Evolutionary conservation across 1,140 invertebrate genomes (phyloP), one percentile per base, ranked within the genome.

Genomic region (Orius insidiosus): DNA sequence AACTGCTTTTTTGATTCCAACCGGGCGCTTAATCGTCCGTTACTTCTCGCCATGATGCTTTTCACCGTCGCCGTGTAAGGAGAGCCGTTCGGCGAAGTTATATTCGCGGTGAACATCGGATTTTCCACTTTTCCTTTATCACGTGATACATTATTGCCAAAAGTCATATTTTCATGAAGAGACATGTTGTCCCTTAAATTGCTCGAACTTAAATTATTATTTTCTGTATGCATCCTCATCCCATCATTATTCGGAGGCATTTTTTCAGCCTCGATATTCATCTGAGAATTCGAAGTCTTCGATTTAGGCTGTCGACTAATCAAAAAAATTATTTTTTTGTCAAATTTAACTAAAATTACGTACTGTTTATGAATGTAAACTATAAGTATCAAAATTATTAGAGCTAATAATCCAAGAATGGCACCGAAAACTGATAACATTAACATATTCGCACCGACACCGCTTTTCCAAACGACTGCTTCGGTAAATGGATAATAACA

Each of bases 301-400:
- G 64, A 39, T 56, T 71, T 72, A n/a, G 67, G 66, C 18, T 63
- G 60, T 56, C 69, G 70, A 18, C 69, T 71, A 50, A 2, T 55
- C 56, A 39, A 46, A 48, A 47, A 55, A 24, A 54, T 53, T 42
- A 18, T 8, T 13, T 34, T 16, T 41, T n/a, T 10, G n/a, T 40
- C 32, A 7, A n/a, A n/a, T 46, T 42, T 19, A 45, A 9, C 3
- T 45, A 4, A 14, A 18, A 32, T 6, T 3, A 70, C 75, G 71
- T 62, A 82, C 78, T 75, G 70, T 61, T 79, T 79, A 56, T 78
- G 78, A 56, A 85, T 80, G 60, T 85, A 84, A 47, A 75, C 61
- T 13, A 81, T 69, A 6, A 85, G 65, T 42, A 77, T 67, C 7
- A 78, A 64, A 49, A 85, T 78, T n/a, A 85, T 70, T 34, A 83